Evolutionary conservation across 2,797 vertebrate genomes (phyloP).

Genomic region (Sorex maritimensis): DNA sequence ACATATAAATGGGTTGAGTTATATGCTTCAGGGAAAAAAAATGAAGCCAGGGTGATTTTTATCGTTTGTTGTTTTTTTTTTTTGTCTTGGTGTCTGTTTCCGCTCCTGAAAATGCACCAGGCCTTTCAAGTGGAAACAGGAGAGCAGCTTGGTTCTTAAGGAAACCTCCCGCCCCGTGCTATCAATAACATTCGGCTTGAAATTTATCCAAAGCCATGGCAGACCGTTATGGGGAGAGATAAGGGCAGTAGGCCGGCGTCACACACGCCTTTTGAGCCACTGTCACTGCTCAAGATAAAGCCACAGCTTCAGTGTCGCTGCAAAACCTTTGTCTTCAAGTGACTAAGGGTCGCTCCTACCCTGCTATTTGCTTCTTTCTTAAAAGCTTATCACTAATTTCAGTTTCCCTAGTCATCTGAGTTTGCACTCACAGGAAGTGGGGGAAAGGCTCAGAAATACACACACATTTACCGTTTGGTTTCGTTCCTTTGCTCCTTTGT

Average conservation of each 20-base stretch:
- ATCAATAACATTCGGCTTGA: slow-evolving; percentile 66
- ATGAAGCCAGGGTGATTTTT: slow-evolving; percentile 48
- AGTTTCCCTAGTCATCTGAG: slow-evolving; percentile 23
- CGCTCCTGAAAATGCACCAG: slow-evolving; percentile 47
- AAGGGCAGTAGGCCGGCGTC: not conserved
- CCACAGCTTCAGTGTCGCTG: not conserved
- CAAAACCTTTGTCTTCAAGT: not conserved
- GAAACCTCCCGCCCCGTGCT: slow-evolving; percentile 64
- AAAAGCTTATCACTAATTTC: not conserved
- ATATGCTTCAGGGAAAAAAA: slow-evolving; percentile 30
- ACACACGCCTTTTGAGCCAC: not conserved
- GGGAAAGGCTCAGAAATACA: slow-evolving; percentile 19
- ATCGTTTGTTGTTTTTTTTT: slow-evolving; percentile 41
- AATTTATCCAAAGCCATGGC: slow-evolving; percentile 54
- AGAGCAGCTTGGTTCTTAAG: slow-evolving; percentile 60
- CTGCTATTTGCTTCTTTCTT: slow-evolving; percentile 21
- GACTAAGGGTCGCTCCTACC: slow-evolving; percentile 22
- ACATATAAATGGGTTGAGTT: slow-evolving; percentile 79
- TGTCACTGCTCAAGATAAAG: slow-evolving; percentile 29
- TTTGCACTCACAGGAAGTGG: slow-evolving; percentile 41
- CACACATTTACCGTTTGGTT: not conserved
- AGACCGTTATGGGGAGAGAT: slow-evolving; percentile 28
- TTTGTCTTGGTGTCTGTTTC: slow-evolving; percentile 70
- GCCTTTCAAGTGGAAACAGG: slow-evolving; percentile 71
- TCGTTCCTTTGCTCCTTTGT: slow-evolving; percentile 23